Conservation (phyloP, 2,113 vertebrate genomes). For the Acrocephalus kingi region DNA sequence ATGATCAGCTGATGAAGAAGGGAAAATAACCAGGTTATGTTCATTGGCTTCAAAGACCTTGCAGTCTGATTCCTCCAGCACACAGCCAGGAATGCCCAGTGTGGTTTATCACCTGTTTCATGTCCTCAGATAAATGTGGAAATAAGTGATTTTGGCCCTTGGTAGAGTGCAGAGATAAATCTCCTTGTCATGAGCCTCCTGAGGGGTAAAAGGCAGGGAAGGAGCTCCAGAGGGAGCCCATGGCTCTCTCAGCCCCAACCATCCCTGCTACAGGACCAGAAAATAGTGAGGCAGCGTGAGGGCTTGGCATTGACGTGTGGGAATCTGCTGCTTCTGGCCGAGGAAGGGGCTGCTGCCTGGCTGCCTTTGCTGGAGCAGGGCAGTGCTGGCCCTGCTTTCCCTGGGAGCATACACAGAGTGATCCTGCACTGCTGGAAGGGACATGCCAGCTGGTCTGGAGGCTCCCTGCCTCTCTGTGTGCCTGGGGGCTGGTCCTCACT, state of each 20-base stretch:
- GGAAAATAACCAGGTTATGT: neutral
- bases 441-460: neutral
- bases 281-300: neutral
- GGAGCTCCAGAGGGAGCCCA: neutral
- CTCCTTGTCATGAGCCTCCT: accelerated
- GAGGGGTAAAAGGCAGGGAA: neutral
- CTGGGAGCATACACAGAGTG: accelerated
- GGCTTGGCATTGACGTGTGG: neutral
- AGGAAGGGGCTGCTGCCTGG: neutral
- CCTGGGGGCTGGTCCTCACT: neutral
- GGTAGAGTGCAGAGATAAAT: neutral
- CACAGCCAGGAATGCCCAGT: accelerated
- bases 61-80: neutral
- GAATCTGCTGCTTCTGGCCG: neutral
- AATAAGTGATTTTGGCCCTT: neutral
- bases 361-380: neutral
- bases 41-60: neutral
- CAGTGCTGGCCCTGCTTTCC: neutral
- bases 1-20: neutral
- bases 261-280: neutral
- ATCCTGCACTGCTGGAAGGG: neutral
- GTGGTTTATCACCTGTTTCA: neutral
- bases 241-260: neutral
- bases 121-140: neutral
- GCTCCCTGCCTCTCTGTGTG: neutral